phyloP scores from a whole-genome alignment of 2,888 invertebrate genomes.

The Stomorhina lunata region DNA sequence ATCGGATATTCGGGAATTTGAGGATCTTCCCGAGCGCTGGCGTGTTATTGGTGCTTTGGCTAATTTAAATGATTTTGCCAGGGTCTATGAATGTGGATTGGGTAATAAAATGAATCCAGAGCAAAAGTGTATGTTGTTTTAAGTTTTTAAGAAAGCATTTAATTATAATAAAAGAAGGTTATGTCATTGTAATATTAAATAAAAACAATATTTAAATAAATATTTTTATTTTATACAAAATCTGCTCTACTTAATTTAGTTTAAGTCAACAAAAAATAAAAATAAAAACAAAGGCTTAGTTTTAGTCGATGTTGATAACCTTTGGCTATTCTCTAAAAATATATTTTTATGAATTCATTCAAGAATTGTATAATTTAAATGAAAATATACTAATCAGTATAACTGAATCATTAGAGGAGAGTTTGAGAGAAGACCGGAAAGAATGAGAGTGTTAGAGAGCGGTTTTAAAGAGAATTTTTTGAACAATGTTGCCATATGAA shows the following conservation, averaged over 20 bases:
- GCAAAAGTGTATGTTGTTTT: conserved; percentile 75
- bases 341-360: conserved; percentile 10
- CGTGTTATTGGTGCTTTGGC: conserved; percentile 74
- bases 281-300: not conserved
- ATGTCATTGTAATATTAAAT: not conserved
- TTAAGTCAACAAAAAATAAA: conserved; percentile 13
- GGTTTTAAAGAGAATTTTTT: not conserved
- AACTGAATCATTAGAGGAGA: not conserved
- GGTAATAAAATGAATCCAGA: conserved; percentile 73
- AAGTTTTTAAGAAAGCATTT: conserved; percentile 6
- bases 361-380: not conserved
- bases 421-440: not conserved
- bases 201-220: not conserved
- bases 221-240: not conserved
- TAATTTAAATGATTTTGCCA: conserved; percentile 73
- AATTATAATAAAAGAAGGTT: not conserved
- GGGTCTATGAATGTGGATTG: conserved; percentile 71
- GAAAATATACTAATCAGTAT: not conserved
- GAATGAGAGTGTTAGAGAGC: too few species aligned
- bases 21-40: conserved; percentile 72
- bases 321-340: not conserved
- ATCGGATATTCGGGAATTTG: conserved; percentile 66
- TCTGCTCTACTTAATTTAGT: conserved; percentile 8
- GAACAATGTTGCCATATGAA: conserved; percentile 21
- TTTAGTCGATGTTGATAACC: conserved; percentile 49